Conservation (phyloP, 2,113 vertebrate species). For the Prolemur simus region DNA sequence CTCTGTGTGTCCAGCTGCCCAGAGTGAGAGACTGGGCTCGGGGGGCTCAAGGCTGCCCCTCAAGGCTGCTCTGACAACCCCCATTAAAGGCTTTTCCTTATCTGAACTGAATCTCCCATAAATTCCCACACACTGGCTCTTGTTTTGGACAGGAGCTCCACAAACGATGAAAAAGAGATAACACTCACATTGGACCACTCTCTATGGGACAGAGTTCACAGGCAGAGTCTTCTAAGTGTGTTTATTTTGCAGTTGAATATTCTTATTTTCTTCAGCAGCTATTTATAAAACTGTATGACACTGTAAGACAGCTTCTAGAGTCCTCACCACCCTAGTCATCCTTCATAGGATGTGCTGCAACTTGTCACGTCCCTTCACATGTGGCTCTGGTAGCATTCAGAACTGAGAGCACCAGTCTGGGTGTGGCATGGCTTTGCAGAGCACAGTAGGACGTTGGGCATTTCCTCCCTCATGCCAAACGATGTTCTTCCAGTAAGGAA, state of each 20-base stretch:
- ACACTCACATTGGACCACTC: not conserved
- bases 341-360: not conserved
- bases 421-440: not conserved
- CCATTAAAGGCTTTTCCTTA: not conserved
- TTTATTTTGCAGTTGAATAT: not conserved
- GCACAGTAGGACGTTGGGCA: fast-evolving
- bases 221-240: not conserved
- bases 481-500: not conserved
- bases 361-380: not conserved
- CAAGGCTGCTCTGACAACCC: not conserved
- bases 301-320: not conserved
- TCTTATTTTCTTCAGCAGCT: not conserved
- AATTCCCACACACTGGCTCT: not conserved
- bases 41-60: no score
- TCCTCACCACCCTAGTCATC: not conserved
- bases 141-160: not conserved
- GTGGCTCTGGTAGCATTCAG: not conserved
- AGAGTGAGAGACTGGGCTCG: not conserved
- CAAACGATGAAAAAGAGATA: not conserved
- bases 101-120: not conserved
- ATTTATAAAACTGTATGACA: not conserved
- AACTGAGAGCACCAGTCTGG: not conserved
- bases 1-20: not conserved
- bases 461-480: not conserved
- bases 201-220: not conserved